Conservation (phyloP, 2,888 invertebrate species). For the Scaptomyza parva region DNA sequence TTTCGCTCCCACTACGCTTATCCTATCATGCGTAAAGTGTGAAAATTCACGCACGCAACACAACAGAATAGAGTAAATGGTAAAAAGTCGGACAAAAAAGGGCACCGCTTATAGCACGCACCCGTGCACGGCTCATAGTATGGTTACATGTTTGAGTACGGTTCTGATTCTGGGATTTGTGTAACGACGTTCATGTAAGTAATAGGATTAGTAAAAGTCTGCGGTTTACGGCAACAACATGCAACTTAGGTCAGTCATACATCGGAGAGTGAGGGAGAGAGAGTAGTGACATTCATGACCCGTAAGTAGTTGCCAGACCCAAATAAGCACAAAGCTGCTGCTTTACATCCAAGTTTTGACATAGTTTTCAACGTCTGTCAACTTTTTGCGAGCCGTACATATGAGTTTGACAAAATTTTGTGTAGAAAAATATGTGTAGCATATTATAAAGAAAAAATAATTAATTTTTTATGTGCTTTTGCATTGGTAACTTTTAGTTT, state of each 20-base stretch:
- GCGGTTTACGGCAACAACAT: conserved; percentile 9
- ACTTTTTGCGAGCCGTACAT: conserved; percentile 33
- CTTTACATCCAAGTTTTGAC: conserved; percentile 16
- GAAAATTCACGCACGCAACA: conserved; percentile 71
- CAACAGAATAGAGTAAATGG: conserved; percentile 38
- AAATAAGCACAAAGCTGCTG: not conserved
- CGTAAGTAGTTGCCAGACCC: not conserved
- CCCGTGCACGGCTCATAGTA: not conserved
- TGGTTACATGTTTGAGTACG: not conserved
- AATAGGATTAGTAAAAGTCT: conserved; percentile 65
- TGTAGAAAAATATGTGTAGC: not conserved
- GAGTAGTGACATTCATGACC: conserved; percentile 3
- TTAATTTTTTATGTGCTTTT: not conserved
- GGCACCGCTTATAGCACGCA: conserved; percentile 42
- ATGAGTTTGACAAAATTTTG: conserved; percentile 12
- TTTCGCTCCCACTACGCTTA: not conserved
- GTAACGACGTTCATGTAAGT: conserved; percentile 66
- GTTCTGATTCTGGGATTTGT: conserved; percentile 40
- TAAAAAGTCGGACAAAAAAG: conserved; percentile 48
- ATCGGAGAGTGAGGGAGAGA: not conserved
- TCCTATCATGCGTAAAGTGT: conserved; percentile 69
- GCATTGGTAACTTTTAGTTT: too few species aligned
- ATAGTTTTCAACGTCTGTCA: conserved; percentile 38
- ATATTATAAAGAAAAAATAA: not conserved
- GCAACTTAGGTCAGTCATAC: conserved; percentile 8